Conservation (phyloP, 2,888 invertebrate species). For the Latheticus oryzae region DNA sequence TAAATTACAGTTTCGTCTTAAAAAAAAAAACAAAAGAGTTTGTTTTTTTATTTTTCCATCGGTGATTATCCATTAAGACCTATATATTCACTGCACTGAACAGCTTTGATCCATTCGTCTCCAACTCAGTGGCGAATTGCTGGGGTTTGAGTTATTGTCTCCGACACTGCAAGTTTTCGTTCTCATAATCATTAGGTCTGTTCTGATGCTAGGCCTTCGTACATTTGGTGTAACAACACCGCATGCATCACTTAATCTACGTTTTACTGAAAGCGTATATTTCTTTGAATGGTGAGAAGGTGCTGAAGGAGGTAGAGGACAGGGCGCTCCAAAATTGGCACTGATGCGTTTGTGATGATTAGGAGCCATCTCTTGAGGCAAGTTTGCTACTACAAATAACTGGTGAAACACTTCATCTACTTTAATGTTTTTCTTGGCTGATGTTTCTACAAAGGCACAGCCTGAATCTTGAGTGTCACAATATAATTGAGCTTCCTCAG, state of each 20-base stretch:
- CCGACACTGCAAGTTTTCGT: constrained; percentile 82
- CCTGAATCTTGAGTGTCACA: constrained; percentile 80
- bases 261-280: constrained; percentile 83
- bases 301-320: constrained; percentile 76
- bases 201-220: constrained; percentile 86
- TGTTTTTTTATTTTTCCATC: no score
- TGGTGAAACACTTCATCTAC: constrained; percentile 89
- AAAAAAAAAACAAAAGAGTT: no score
- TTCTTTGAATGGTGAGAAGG: constrained; percentile 77
- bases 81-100: constrained; percentile 57
- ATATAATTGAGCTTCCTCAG: constrained; percentile 82
- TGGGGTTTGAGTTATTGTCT: constrained; percentile 72
- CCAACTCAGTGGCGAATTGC: constrained; percentile 65
- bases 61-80: no score
- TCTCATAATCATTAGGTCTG: constrained; percentile 89
- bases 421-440: constrained; percentile 83
- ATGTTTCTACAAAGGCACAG: constrained; percentile 85
- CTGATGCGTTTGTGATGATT: constrained; percentile 86
- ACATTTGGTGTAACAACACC: constrained; percentile 92
- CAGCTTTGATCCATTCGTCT: constrained; percentile 57
- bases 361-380: constrained; percentile 90
- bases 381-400: constrained; percentile 83
- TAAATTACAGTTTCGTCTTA: no score
- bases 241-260: constrained; percentile 86
- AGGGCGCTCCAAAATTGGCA: constrained; percentile 81